These are phyloP conservation scores for Leucania comma DNA, from an alignment of 2,888 invertebrate genomes.

Conservation along the genomic window DNA sequence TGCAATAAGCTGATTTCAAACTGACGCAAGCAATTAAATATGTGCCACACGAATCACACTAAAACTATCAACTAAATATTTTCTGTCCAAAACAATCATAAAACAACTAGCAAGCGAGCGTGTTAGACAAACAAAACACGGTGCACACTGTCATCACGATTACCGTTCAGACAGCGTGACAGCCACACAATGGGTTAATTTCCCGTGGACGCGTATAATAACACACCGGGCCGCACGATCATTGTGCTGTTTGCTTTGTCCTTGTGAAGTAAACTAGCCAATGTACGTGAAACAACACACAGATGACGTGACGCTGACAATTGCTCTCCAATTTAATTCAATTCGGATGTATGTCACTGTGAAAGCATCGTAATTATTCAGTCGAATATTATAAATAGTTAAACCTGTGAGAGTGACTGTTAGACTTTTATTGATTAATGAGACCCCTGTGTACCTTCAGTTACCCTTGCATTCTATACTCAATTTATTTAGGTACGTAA, in stretches of 20 bases:
- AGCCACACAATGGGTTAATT: conserved; percentile 58
- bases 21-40: neutral
- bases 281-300: conserved; percentile 38
- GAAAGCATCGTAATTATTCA: conserved; percentile 14
- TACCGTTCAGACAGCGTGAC: conserved; percentile 34
- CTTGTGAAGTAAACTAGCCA: conserved; percentile 40
- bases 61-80: neutral
- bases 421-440: too few species aligned
- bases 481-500: too few species aligned
- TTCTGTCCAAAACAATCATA: conserved; percentile 12
- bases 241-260: conserved; percentile 55
- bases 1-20: neutral
- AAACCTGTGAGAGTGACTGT: neutral
- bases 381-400: neutral
- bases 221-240: conserved; percentile 34
- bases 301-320: conserved; percentile 23
- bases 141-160: conserved; percentile 25
- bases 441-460: too few species aligned
- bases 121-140: conserved; percentile 12
- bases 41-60: neutral
- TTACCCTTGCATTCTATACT: too few species aligned
- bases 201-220: conserved; percentile 57
- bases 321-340: conserved; percentile 20
- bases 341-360: conserved; percentile 20
- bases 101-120: conserved; percentile 15